Evolutionary conservation across 1,140 invertebrate genomes (phyloP), one percentile per base, ranked within the genome.

Genomic region (Pogonus chalceus): DNA sequence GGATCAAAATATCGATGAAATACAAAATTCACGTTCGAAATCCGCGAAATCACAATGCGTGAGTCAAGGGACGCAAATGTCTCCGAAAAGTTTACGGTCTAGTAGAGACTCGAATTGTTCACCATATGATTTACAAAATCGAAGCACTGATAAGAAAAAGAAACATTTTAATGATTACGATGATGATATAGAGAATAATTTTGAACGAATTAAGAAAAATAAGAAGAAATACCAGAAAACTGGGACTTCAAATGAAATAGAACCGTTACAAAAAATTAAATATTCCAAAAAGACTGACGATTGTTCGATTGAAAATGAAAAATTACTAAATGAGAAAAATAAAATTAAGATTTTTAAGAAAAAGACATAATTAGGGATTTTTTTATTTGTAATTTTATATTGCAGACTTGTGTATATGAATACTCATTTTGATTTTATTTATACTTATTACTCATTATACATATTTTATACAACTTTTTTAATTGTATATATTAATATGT

Each of bases 1-100:
- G 12, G 70, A 72, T 51, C 65, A 71, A 50, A 74, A 65, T 53
- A 73, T 73, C 49, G 68, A 71, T 48, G 70, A 73, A 49, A 66
- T 73, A 26, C 70, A 71, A 35, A 71, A 69, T 48, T 71, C 60
- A 50, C 57, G 69, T 23, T 61, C 61, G 53, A 68, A 62, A 39
- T 70, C 62, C 47, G n/a, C n/a, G n/a, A n/a, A n/a, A n/a, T 71
- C 66, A 14, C 12, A 18, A 23, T 35, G 49, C 18, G 49, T 51
- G 4, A 51, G 49, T 1, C 72, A 71, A 49, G 67, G 67, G 1
- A 72, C 69, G 7, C 71, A 72, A 55, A 70, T 72, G 49, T 70
- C 70, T 12, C 67, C 70, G 14, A 51, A 43, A 43, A 43, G 37
- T 43, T 7, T 43, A 3, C 9, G 37, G 18, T 43, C 37, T 4